A percentile compares a stretch with the other conserved stretches of the same genome.
Evolutionary conservation across 2,113 vertebrate species (phyloP).

Genomic region (Australoheros scitulus): DNA sequence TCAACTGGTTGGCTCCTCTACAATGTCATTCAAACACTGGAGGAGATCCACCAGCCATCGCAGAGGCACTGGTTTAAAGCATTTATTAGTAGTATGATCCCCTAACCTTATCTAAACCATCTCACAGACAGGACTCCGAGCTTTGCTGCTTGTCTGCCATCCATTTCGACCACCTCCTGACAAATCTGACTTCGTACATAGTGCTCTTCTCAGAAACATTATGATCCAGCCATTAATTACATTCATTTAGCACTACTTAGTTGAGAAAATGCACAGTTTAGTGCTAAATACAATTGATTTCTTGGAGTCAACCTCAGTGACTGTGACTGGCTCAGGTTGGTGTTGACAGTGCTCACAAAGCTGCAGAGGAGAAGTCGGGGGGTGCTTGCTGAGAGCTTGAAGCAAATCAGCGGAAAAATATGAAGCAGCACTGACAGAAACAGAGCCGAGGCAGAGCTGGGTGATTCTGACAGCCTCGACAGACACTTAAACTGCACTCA

Average conservation of each 20-base stretch:
- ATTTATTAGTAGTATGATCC: background rate
- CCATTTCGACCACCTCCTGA: background rate
- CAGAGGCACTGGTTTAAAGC: background rate
- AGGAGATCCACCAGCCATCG: background rate
- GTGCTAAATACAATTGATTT: background rate
- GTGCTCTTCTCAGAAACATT: fast-evolving
- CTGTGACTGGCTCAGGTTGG: background rate
- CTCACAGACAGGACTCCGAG: background rate
- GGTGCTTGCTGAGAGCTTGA: conserved; percentile 1
- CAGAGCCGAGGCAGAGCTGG: conserved; percentile 4
- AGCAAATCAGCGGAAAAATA: conserved; percentile 15
- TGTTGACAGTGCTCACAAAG: conserved; percentile 10
- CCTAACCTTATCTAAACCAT: background rate
- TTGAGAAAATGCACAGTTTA: background rate
- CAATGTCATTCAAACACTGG: background rate
- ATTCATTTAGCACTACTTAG: background rate
- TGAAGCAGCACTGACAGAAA: conserved; percentile 4
- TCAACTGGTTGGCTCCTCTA: background rate
- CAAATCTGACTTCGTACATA: background rate
- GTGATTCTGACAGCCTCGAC: background rate
- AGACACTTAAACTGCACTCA: conserved; percentile 15
- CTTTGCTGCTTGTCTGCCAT: background rate
- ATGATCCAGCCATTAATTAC: background rate
- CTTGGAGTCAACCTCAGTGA: background rate
- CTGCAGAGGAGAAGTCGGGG: conserved; percentile 3